Percentiles rank a stretch among this genome's conserved stretches.
Conservation (phyloP, 2,888 invertebrate genomes). For the Synergus laeviventris region DNA sequence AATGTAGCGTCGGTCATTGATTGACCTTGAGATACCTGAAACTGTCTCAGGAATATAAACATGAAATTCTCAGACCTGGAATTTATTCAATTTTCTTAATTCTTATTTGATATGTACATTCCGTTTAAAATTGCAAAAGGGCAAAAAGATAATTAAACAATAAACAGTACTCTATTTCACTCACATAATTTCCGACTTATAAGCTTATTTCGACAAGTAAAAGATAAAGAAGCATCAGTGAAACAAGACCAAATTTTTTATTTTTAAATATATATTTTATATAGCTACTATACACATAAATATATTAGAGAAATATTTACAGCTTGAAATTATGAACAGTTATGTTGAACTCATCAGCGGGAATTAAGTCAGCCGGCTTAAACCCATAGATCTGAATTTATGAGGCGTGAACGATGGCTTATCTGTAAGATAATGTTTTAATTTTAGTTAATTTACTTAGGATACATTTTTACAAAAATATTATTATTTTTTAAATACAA, state of each 20-base stretch:
- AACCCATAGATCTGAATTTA: conserved; percentile 22
- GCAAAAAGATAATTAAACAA: not conserved
- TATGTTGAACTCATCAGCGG: not conserved
- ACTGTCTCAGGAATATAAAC: not conserved
- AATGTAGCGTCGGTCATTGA: not conserved
- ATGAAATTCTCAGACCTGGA: not conserved
- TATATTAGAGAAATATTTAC: conserved; percentile 40
- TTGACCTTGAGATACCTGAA: not conserved
- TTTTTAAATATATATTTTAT: conserved; percentile 39
- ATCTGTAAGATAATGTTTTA: conserved; percentile 3
- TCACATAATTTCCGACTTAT: not conserved
- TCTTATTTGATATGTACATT: not conserved
- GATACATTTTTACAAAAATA: not conserved
- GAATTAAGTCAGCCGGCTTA: conserved; percentile 20
- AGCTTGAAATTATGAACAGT: conserved; percentile 1
- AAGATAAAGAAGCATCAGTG: not conserved
- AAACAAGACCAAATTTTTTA: not conserved
- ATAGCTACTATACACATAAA: conserved; percentile 31
- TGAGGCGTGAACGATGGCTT: conserved; percentile 8
- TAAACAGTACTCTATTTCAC: not conserved
- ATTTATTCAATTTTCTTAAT: not conserved
- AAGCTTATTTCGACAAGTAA: not conserved
- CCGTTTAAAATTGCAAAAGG: not conserved
- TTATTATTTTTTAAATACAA: too few species aligned
- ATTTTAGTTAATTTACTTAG: not conserved